Base-by-base conservation (phyloP, 2,797 vertebrate genomes). In the Hirundo rustica region DNA sequence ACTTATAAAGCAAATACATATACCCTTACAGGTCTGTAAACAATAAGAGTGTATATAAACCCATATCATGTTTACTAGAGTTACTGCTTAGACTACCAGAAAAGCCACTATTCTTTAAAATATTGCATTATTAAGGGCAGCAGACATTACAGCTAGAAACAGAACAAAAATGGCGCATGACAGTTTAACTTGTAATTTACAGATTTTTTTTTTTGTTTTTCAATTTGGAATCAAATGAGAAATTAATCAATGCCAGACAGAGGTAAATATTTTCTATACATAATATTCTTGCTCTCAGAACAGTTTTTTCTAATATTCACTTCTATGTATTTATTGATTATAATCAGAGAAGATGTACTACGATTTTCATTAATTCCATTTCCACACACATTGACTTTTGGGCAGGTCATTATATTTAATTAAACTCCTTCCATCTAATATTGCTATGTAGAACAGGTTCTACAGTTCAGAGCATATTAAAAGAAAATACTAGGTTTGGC, bases 361-460 rank as follows among this genome's bases (percentile, higher is more conserved):
- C 42, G 42, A 67, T 74, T 86, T 95, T 34, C 1, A 61, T 85
- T 95, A 96, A 54, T 85, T 97, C 29, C 16, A 66, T 92, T 82
- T 96, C 68, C 34, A 89, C 61, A 44, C 17, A 15, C 54, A 87
- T 32, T 96, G 95, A 93, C 58, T 94, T 95, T 92, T 82, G 80
- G 73, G 80, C 36, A 77, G 81, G 94, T 88, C 55, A 92, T 82
- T 80, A 90, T 36, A 83, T 68, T 83, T 97, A 97, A 97, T 97
- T 96, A 97, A 84, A 93, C 61, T 82, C 44, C 19, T 54, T 96
- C 67, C 66, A 83, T 82, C 32, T 80, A 72, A 80, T 92, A 94
- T 61, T 93, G 27, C 57, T 93, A 14, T 88, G 78, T 90, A 80
- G 65, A 77, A 82, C 57, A 42, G 3, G 20, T 77, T 79, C 51